Evolutionary conservation across 2,888 invertebrate species (phyloP).

Genomic region (Drosophila mimetica): DNA sequence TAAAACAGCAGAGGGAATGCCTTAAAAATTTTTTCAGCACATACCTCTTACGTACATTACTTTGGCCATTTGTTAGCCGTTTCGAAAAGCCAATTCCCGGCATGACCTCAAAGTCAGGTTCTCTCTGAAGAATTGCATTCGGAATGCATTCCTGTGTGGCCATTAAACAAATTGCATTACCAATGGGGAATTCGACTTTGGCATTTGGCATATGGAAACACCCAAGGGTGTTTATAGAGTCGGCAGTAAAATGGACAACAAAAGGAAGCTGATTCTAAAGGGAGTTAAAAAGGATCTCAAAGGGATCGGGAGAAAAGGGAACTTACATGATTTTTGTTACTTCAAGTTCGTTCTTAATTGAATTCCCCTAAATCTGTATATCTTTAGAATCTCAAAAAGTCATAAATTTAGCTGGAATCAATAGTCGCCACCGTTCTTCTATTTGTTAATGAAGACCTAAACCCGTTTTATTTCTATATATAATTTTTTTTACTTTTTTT

Average conservation of each 20-base stretch:
- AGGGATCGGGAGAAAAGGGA: background rate
- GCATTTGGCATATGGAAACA: slow-evolving; percentile 41
- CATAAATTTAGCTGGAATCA: slow-evolving; percentile 8
- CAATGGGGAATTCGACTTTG: slow-evolving; percentile 49
- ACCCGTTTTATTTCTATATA: slow-evolving; percentile 56
- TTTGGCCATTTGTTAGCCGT: slow-evolving; percentile 10
- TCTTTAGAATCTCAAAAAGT: background rate
- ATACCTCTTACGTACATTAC: background rate
- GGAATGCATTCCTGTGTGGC: slow-evolving; percentile 56
- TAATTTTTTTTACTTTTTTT: slow-evolving; percentile 43
- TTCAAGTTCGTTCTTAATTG: background rate
- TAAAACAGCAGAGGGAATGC: slow-evolving; percentile 1
- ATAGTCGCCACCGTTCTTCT: slow-evolving; percentile 27
- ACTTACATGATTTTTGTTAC: background rate
- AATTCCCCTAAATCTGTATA: background rate
- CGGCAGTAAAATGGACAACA: slow-evolving; percentile 1
- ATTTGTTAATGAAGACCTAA: slow-evolving; percentile 45
- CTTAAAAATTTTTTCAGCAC: background rate
- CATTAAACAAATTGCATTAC: slow-evolving; percentile 61
- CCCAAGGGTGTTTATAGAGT: slow-evolving; percentile 52
- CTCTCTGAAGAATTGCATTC: slow-evolving; percentile 47
- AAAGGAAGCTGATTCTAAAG: background rate
- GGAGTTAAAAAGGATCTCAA: background rate
- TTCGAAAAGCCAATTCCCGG: slow-evolving; percentile 24
- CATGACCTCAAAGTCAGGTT: slow-evolving; percentile 22